Evolutionary conservation across 53 echinoderm and acorn worm species (phyloP).

Genomic region (Arbacia lixula): DNA sequence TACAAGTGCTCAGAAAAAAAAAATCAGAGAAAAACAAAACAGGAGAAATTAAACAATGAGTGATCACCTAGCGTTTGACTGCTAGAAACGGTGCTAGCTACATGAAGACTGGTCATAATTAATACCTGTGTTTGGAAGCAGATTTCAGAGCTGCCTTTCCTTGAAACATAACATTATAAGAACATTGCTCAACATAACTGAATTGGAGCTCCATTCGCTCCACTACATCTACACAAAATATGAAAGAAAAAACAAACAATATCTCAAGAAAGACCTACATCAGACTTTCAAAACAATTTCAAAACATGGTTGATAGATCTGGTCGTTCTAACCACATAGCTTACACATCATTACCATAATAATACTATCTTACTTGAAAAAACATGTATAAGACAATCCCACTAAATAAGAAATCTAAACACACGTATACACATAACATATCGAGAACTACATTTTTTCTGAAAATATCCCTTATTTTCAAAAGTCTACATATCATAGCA

Average conservation of each 20-base stretch:
- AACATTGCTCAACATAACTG: background rate
- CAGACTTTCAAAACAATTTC: conserved; percentile 16
- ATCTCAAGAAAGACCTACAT: conserved; percentile 58
- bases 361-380: conserved; percentile 47
- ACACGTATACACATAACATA: conserved; percentile 40
- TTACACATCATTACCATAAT: background rate
- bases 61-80: conserved; percentile 54
- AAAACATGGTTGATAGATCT: background rate
- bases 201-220: conserved; percentile 13
- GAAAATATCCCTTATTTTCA: conserved; percentile 51
- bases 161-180: background rate
- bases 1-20: conserved; percentile 63
- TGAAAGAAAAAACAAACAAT: conserved; percentile 30
- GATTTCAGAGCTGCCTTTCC: conserved; percentile 1
- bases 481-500: conserved; percentile 41
- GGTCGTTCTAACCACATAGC: conserved; percentile 14
- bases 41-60: conserved; percentile 57
- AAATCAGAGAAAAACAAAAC: conserved; percentile 48
- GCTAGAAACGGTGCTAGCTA: conserved; percentile 56
- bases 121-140: conserved; percentile 21
- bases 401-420: conserved; percentile 41
- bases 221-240: conserved; percentile 20
- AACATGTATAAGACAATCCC: conserved; percentile 35
- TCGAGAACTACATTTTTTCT: background rate
- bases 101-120: conserved; percentile 14